Conservation (phyloP, 2,888 invertebrate genomes). For the Cremastinae sp. region DNA sequence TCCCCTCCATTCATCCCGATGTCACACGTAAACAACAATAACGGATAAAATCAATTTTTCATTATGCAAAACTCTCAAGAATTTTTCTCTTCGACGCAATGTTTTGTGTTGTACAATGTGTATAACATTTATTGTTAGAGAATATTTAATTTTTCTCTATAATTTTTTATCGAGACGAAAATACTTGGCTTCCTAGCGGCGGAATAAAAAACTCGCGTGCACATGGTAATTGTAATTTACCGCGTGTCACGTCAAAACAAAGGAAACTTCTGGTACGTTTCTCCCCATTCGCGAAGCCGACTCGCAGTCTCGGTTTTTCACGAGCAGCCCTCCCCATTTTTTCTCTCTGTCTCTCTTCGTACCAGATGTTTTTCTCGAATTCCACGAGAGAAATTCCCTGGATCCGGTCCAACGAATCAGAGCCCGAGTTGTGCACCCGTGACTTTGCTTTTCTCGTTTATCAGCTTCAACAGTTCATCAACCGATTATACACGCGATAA, state of each 20-base stretch:
- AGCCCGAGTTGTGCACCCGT: conserved; percentile 39
- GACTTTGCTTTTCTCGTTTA: conserved; percentile 20
- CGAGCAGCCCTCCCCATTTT: conserved; percentile 5
- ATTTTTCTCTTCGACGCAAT: background rate
- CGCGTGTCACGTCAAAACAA: no score
- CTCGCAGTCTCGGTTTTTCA: conserved; percentile 2
- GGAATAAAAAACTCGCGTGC: background rate
- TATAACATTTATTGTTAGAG: no score
- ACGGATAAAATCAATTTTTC: conserved; percentile 29
- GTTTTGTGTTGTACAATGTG: background rate
- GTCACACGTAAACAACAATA: conserved; percentile 1
- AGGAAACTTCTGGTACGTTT: conserved; percentile 16
- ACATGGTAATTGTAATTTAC: background rate
- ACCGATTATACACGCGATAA: conserved; percentile 13
- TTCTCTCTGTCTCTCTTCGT: conserved; percentile 27
- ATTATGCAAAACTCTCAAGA: no score
- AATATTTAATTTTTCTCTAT: conserved; percentile 14
- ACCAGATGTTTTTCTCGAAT: conserved; percentile 56
- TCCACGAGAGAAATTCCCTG: conserved; percentile 60
- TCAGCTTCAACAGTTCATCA: conserved; percentile 4
- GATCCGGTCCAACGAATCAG: conserved; percentile 59
- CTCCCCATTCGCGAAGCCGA: conserved; percentile 41
- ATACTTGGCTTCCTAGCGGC: background rate
- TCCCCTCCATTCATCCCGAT: background rate
- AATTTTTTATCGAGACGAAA: background rate